Evolutionary conservation across 2,113 vertebrate species (phyloP).

Genomic region (Ceuthmochares aereus): DNA sequence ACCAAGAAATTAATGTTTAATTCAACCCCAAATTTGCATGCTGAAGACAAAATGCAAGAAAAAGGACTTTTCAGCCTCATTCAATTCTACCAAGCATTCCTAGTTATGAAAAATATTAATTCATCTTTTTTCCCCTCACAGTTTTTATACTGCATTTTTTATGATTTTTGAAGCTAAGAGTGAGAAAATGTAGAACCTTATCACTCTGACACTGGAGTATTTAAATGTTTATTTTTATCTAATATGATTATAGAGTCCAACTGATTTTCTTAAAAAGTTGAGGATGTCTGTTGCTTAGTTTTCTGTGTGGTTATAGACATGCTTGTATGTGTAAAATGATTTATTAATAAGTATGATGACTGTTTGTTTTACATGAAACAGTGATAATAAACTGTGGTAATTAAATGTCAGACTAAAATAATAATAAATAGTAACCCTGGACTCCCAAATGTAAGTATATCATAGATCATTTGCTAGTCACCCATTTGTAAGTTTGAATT

Average conservation of each 20-base stretch:
- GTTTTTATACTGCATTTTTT: not conserved
- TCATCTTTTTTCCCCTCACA: not conserved
- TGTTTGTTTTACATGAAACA: not conserved
- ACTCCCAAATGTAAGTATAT: not conserved
- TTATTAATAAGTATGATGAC: not conserved
- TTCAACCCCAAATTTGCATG: not conserved
- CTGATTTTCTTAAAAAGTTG: not conserved
- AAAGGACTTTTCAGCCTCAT: not conserved
- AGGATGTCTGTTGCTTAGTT: not conserved
- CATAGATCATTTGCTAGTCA: not conserved
- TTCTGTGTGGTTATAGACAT: not conserved
- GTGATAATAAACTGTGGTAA: not conserved
- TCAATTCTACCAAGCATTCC: not conserved
- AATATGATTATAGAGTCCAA: not conserved
- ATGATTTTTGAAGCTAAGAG: not conserved
- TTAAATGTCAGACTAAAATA: not conserved
- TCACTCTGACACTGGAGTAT: fast-evolving
- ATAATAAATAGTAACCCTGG: not conserved
- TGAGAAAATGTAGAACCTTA: not conserved
- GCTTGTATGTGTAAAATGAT: not conserved
- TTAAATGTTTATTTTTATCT: not conserved
- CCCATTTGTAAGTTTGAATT: not conserved
- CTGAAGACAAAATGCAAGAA: not conserved
- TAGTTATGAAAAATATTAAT: not conserved
- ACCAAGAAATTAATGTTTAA: not conserved